Conservation (phyloP, 2,113 vertebrate genomes). For the Chaetodon trifascialis region DNA sequence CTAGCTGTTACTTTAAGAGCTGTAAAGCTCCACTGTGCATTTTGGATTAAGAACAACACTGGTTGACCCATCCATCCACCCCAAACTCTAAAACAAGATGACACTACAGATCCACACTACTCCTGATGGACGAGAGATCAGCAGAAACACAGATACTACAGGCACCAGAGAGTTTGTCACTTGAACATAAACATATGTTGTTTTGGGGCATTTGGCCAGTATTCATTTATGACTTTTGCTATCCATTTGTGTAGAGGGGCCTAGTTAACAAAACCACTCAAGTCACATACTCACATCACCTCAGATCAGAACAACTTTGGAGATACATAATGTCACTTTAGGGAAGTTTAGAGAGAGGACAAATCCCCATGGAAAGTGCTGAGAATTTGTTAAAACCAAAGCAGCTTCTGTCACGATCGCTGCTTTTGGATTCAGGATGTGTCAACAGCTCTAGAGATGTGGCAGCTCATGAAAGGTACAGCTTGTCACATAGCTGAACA, state of each 20-base stretch:
- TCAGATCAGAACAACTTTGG: conserved; percentile 4
- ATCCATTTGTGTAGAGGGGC: neutral
- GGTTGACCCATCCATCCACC: neutral
- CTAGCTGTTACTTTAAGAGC: too few species aligned
- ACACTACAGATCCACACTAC: neutral
- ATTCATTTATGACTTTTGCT: neutral
- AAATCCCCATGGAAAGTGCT: neutral
- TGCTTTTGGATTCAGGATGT: conserved; percentile 46
- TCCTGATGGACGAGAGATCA: too few species aligned
- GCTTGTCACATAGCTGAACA: conserved; percentile 60
- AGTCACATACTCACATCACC: neutral
- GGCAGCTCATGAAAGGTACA: conserved; percentile 59
- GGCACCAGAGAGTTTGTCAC: neutral
- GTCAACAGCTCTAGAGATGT: conserved; percentile 50
- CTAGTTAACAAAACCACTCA: neutral
- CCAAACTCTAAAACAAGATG: neutral
- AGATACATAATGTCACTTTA: neutral
- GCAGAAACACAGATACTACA: neutral
- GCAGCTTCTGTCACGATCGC: neutral
- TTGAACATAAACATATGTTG: neutral
- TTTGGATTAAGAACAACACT: too few species aligned
- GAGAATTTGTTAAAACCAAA: conserved; percentile 18
- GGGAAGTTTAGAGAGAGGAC: neutral
- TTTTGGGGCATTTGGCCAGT: neutral
- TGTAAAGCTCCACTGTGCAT: too few species aligned